Percentiles rank a stretch among this genome's conserved stretches.
Evolutionary conservation across 2,888 invertebrate genomes (phyloP).

Genomic region (Ophion slaviceki): DNA sequence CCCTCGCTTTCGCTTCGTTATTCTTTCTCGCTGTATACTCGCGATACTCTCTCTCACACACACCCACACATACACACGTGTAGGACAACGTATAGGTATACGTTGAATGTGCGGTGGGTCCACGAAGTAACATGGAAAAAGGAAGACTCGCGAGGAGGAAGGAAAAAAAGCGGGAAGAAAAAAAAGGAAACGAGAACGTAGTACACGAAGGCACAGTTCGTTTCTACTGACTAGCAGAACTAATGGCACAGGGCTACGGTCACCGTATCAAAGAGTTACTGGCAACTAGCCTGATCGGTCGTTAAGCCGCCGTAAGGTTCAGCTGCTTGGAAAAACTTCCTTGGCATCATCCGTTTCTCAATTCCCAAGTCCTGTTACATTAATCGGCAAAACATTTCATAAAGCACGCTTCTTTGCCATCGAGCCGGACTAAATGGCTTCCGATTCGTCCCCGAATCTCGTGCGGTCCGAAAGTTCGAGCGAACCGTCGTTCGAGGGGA

Average conservation of each 20-base stretch:
- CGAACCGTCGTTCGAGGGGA: neutral
- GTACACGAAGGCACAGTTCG: constrained; percentile 32
- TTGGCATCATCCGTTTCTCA: constrained; percentile 18
- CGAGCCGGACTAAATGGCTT: neutral
- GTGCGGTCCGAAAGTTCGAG: neutral
- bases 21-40: constrained; percentile 51
- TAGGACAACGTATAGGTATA: constrained; percentile 9
- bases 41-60: constrained; percentile 21
- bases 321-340: constrained; percentile 39
- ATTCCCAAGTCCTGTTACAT: constrained; percentile 33
- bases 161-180: constrained; percentile 4
- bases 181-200: constrained; percentile 15
- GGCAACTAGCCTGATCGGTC: constrained; percentile 27
- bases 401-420: constrained; percentile 67
- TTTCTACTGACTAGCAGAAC: constrained; percentile 41
- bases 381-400: constrained; percentile 59
- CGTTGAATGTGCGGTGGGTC: constrained; percentile 42
- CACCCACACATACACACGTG: constrained; percentile 19
- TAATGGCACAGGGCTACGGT: constrained; percentile 34
- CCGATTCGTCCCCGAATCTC: neutral
- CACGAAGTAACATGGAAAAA: constrained; percentile 32
- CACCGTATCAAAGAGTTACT: constrained; percentile 38
- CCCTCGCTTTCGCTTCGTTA: constrained; percentile 62
- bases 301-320: constrained; percentile 37
- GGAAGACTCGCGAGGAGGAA: constrained; percentile 2